Base-by-base conservation (phyloP, 2,797 vertebrate genomes). In the Scyliorhinus canicula region DNA sequence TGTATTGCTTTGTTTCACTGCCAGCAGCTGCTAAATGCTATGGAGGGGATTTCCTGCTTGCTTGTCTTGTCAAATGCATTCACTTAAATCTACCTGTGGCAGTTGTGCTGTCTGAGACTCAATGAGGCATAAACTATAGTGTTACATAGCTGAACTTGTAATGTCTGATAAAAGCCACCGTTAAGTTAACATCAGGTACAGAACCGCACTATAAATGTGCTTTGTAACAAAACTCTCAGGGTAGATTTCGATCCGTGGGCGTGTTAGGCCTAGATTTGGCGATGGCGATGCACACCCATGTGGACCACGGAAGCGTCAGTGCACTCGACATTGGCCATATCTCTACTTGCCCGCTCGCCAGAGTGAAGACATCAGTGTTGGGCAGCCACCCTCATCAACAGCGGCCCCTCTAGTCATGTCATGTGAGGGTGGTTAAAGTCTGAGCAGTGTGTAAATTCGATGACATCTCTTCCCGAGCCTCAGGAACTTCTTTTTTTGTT, bases 51-150 rank as follows among this genome's bases (percentile, higher is more conserved):
- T 94, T 94, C 93, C 93, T 94, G 65, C 31, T 94, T 94, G 93
- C 63, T 65, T 93, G 60, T 50, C 63, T 93, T 93, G 44, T 71
- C 93, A 94, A 50, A 94, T 26, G 21, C 60, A 65, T 65, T 65
- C n/a, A 91, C n/a, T 94, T 94, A 94, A 94, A 52, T 71, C 44
- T 94, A 94, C 93, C 93, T 94, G 93, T 94, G 93, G 93, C 47
- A 74, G 88, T 40, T 65, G 21, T 63, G 88, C 88, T 91, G 88
- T 91, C 88, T 65, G 88, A 63, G 88, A 65, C 88, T 91, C 88
- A 91, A 91, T 40, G 88, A 91, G 88, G 57, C 47, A 21, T 91
- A 91, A 91, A 65, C 60, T 44, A 21, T 65, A 26, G 88, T 65
- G 88, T 91, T 91, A 44, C 57, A 65, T 44, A 24, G n/a, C 88